phyloP scores from a whole-genome alignment of 2,113 vertebrate genomes.

The Colossoma macropomum region DNA sequence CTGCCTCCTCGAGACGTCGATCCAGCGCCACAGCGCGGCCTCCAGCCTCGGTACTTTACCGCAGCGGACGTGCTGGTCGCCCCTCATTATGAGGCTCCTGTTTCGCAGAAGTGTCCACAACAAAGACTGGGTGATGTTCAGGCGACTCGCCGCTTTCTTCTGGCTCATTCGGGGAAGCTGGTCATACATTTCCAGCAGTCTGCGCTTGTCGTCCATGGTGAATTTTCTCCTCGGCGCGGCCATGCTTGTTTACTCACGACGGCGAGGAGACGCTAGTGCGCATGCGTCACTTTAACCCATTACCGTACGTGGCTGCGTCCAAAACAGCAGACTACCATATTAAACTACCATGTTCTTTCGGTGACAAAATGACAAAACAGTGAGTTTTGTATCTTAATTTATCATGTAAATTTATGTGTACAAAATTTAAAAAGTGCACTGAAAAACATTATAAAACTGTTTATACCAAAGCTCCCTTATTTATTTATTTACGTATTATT shows the following conservation, averaged over 20 bases:
- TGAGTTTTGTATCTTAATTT: too few relatives aligned
- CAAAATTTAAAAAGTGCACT: too few relatives aligned
- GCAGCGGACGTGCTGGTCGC: neutral
- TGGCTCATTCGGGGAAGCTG: constrained; percentile 40
- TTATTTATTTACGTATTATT: too few relatives aligned
- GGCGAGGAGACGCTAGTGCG: neutral
- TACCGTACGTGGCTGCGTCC: neutral
- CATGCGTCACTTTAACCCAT: neutral
- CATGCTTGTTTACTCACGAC: constrained; percentile 9
- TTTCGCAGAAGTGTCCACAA: constrained; percentile 20
- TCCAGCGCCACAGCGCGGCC: constrained; percentile 41
- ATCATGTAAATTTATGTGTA: too few relatives aligned
- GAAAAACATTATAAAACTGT: too few relatives aligned
- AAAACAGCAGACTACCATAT: too few relatives aligned
- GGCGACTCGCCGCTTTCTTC: constrained; percentile 1
- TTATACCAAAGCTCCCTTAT: too few relatives aligned
- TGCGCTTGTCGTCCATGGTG: constrained; percentile 23
- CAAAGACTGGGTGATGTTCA: constrained; percentile 29
- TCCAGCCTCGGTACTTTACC: constrained; percentile 19
- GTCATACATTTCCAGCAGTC: constrained; percentile 43
- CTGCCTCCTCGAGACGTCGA: constrained; percentile 45
- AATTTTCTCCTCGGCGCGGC: neutral
- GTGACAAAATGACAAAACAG: too few relatives aligned
- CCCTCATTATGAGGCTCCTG: neutral
- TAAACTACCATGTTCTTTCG: too few relatives aligned